Evolutionary conservation across 2,113 vertebrate genomes (phyloP).

Genomic region (Phylloscopus trochiloides): DNA sequence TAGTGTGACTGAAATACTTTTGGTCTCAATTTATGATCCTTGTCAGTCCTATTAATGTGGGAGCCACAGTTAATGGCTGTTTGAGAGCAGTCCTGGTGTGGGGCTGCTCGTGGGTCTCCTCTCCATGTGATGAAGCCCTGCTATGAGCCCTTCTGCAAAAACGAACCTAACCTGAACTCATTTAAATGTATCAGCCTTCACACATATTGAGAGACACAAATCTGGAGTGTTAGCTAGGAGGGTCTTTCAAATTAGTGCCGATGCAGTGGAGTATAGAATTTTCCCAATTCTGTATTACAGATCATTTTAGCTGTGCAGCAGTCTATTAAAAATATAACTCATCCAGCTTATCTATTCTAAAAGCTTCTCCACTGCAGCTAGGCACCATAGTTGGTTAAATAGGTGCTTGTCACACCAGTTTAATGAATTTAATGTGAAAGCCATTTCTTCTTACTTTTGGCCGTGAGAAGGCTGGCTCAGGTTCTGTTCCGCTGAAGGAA

Average conservation of each 20-base stretch:
- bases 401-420: slow-evolving; percentile 33
- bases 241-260: background rate
- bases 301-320: background rate
- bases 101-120: background rate
- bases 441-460: slow-evolving; percentile 55
- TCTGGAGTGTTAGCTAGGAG: background rate
- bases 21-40: background rate
- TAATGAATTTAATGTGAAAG: slow-evolving; percentile 62
- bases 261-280: background rate
- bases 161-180: background rate
- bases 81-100: background rate
- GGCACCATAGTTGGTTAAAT: slow-evolving; percentile 50
- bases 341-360: slow-evolving; percentile 47
- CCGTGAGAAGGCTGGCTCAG: slow-evolving; percentile 41
- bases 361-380: slow-evolving; percentile 33
- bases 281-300: background rate
- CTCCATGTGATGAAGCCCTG: background rate
- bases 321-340: background rate
- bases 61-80: background rate
- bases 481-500: slow-evolving; percentile 23
- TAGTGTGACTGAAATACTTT: background rate
- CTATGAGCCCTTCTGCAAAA: background rate
- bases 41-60: background rate
- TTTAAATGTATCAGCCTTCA: background rate
- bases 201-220: background rate